These are phyloP conservation scores for Nasonovia ribisnigri DNA, from an alignment of 2,888 invertebrate genomes.

Conservation along the genomic window DNA sequence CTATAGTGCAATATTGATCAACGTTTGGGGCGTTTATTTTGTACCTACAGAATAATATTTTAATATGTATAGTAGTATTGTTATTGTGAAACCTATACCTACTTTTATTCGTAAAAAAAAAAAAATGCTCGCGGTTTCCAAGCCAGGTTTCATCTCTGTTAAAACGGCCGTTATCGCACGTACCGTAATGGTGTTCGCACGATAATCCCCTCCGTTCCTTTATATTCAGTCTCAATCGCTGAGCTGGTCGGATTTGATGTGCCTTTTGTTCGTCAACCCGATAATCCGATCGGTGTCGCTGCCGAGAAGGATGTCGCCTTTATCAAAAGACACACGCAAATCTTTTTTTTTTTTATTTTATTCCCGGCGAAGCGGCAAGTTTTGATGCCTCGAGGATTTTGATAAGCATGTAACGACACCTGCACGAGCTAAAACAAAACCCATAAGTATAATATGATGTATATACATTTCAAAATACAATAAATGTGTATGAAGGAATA, in stretches of 20 bases:
- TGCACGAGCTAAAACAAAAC: neutral
- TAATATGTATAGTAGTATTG: neutral
- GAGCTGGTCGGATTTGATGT: conserved; percentile 36
- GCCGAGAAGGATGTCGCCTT: neutral
- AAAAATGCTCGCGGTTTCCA: neutral
- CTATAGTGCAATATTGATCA: neutral
- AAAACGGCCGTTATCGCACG: conserved; percentile 36
- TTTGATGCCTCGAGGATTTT: conserved; percentile 9
- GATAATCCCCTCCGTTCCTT: conserved; percentile 20
- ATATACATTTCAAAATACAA: neutral
- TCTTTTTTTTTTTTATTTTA: conserved; percentile 39
- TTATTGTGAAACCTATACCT: neutral
- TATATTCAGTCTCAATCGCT: conserved; percentile 9
- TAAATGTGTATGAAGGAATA: neutral
- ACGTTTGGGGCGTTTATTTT: neutral
- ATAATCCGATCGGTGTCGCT: conserved; percentile 57
- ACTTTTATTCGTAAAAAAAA: neutral
- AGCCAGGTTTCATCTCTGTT: conserved; percentile 16
- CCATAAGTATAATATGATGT: neutral
- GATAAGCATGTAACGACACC: conserved; percentile 11
- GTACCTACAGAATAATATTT: neutral
- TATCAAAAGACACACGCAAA: conserved; percentile 23
- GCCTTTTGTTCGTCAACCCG: conserved; percentile 41
- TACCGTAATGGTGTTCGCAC: neutral
- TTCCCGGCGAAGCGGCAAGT: neutral